Conservation (phyloP, 2,113 vertebrate species). For the Rhea pennata region DNA sequence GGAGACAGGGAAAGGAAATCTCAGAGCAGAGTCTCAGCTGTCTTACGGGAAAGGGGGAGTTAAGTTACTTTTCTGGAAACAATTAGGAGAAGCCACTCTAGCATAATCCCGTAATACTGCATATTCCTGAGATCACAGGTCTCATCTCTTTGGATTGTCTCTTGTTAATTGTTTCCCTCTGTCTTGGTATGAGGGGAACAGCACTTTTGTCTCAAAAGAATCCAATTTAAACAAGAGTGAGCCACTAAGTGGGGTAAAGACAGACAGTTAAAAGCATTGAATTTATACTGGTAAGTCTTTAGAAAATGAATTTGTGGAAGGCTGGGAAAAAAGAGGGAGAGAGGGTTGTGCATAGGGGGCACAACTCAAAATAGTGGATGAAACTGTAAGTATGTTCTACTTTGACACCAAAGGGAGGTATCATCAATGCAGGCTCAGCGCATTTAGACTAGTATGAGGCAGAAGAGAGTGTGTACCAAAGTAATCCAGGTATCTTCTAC, state of each 20-base stretch:
- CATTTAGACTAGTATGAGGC: not conserved
- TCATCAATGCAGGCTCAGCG: not conserved
- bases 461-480: not conserved
- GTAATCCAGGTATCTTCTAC: not conserved
- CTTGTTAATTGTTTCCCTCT: not conserved
- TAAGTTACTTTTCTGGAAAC: slow-evolving; percentile 40
- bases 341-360: not conserved
- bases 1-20: slow-evolving; percentile 15
- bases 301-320: not conserved
- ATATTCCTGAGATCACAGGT: not conserved
- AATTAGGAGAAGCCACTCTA: slow-evolving; percentile 1
- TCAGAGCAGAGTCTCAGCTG: slow-evolving; percentile 11
- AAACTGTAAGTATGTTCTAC: not conserved
- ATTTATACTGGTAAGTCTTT: not conserved
- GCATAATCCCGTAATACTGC: not conserved
- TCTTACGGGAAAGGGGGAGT: slow-evolving; percentile 34
- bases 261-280: not conserved
- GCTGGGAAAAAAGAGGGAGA: not conserved
- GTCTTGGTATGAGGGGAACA: not conserved
- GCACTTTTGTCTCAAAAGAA: not conserved
- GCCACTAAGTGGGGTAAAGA: not conserved
- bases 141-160: not conserved
- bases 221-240: not conserved
- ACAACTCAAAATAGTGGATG: not conserved
- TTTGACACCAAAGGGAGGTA: not conserved